A percentile compares a stretch with the other conserved stretches of the same genome.
Conservation (phyloP, 1,140 invertebrate genomes). For the Tenebrio molitor region DNA sequence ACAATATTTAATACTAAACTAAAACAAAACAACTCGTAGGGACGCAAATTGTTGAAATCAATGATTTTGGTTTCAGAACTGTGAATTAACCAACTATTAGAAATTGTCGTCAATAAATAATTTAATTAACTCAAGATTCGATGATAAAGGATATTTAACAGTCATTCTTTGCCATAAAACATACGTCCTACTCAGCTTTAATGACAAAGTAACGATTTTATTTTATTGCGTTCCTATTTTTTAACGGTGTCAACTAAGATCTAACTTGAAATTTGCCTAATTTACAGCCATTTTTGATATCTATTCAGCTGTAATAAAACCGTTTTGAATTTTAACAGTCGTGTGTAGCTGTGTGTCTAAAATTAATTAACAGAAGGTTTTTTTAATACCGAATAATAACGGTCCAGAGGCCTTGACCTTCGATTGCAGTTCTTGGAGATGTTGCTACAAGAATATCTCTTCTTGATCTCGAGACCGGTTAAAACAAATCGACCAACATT, state of each 20-base stretch:
- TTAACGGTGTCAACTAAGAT: neutral
- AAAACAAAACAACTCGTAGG: too few relatives aligned
- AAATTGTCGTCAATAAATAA: too few relatives aligned
- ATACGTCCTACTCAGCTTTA: too few relatives aligned
- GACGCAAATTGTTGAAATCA: too few relatives aligned
- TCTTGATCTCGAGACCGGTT: constrained; percentile 35
- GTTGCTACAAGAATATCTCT: constrained; percentile 29
- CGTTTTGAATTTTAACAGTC: neutral
- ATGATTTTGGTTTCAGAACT: too few relatives aligned
- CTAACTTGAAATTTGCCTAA: neutral
- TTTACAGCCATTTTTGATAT: neutral
- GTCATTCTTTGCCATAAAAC: too few relatives aligned
- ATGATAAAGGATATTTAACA: too few relatives aligned
- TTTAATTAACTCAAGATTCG: too few relatives aligned
- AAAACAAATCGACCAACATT: constrained; percentile 3
- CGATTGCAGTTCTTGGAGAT: constrained; percentile 41
- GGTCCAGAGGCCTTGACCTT: constrained; percentile 30
- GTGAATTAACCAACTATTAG: too few relatives aligned
- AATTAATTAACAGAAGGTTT: constrained; percentile 18
- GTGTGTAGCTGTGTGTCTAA: neutral
- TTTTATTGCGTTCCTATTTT: too few relatives aligned
- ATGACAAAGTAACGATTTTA: too few relatives aligned
- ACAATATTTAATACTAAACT: too few relatives aligned
- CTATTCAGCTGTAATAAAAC: neutral
- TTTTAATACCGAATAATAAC: constrained; percentile 23